Evolutionary conservation across 2,113 vertebrate genomes (phyloP).

Genomic region (Upupa epops): DNA sequence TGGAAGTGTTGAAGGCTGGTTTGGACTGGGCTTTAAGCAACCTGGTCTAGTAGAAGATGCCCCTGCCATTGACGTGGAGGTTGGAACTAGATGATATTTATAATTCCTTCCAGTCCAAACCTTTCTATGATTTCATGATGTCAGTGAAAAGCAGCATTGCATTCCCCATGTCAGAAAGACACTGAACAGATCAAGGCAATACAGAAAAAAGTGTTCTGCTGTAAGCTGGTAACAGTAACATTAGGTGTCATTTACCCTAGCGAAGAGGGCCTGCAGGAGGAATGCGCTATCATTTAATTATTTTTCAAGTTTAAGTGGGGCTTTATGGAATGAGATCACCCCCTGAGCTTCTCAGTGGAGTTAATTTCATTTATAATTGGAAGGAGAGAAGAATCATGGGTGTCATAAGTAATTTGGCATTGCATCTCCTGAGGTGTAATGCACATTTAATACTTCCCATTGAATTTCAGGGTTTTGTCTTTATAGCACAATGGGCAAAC

Average conservation of each 20-base stretch:
- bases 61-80: too few relatives aligned
- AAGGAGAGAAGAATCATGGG: neutral
- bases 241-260: constrained; percentile 1
- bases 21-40: too few relatives aligned
- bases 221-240: constrained; percentile 1
- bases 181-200: neutral
- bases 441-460: neutral
- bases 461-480: constrained; percentile 27
- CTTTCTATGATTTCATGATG: too few relatives aligned
- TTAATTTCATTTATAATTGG: constrained; percentile 11
- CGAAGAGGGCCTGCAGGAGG: neutral
- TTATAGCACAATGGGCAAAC: neutral
- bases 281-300: constrained; percentile 46
- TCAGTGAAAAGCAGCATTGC: neutral
- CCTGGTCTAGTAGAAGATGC: too few relatives aligned
- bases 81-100: too few relatives aligned
- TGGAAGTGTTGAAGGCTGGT: too few relatives aligned
- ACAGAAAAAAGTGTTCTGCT: neutral
- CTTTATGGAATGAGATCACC: constrained; percentile 39
- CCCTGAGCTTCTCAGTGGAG: constrained; percentile 1
- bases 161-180: neutral
- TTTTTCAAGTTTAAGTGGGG: constrained; percentile 42
- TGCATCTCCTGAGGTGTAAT: neutral
- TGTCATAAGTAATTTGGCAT: constrained; percentile 13
- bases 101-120: too few relatives aligned